Evolutionary conservation across 2,113 vertebrate genomes (phyloP), one percentile per base, ranked within the genome.

Genomic region (Motacilla alba): DNA sequence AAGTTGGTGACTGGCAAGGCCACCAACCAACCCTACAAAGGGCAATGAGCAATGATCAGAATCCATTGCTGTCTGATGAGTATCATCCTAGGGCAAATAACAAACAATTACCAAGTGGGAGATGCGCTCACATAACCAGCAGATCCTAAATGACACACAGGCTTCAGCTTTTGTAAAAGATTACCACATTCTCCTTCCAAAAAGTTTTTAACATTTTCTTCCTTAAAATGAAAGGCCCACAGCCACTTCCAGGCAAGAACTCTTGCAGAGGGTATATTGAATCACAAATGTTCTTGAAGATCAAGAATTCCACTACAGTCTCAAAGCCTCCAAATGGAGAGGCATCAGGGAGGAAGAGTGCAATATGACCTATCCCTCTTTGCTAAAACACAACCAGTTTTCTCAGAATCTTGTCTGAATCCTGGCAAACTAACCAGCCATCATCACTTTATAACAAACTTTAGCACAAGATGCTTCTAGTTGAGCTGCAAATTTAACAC

Each of bases 361-460:
- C 56, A 90, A 43, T 49, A 46, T 27, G 81, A 37, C 11, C 39
- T 44, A 6, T 43, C 77, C 30, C 64, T 83, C 67, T 70, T 52
- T 28, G 55, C 88, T 72, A 93, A 96, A 83, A 33, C 33, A 50
- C 89, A 81, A 47, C 81, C 75, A 70, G 17, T 86, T 95, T 85
- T 72, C 63, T 88, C 76, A 95, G 83, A 90, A 89, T 90, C 83
- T 70, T 56, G 47, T 86, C 88, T 73, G 85, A 93, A 91, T 67
- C 56, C 70, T 69, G 44, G 44, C 52, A 93, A 94, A 87, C 5
- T 74, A 87, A 80, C 63, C 70, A 92, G 44, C 44, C 31, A 49
- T 76, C 58, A 88, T 37, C 2, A 67, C 66, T 88, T 89, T 44
- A 77, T 21, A 85, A 66, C 55, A 72, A 80, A 59, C 19, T 41